Evolutionary conservation across 2,888 invertebrate genomes (phyloP).

Genomic region (Panzeria rudis): DNA sequence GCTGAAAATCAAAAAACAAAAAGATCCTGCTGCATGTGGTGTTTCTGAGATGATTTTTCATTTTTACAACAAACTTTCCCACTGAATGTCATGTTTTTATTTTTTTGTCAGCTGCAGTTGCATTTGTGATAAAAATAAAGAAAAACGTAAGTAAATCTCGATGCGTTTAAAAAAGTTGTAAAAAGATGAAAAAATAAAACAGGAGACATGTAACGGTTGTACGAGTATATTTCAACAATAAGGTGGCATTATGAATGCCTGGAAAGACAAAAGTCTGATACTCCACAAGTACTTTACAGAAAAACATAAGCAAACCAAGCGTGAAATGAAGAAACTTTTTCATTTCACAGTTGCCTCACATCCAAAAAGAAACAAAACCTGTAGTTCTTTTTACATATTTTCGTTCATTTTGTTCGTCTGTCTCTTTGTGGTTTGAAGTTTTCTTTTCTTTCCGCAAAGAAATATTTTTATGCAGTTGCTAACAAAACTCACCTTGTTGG

Average conservation of each 20-base stretch:
- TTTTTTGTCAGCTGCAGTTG: neutral
- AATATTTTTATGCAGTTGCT: constrained; percentile 25
- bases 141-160: constrained; percentile 44
- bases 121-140: constrained; percentile 28
- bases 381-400: constrained; percentile 28
- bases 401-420: neutral
- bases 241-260: constrained; percentile 40
- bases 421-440: constrained; percentile 22
- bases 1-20: constrained; percentile 20
- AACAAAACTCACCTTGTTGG: constrained; percentile 86
- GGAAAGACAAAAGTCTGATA: constrained; percentile 62
- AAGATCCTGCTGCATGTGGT: constrained; percentile 44
- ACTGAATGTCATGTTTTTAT: constrained; percentile 57
- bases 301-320: constrained; percentile 75
- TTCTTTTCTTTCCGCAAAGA: constrained; percentile 21
- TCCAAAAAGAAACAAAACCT: constrained; percentile 19
- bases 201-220: constrained; percentile 58
- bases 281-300: constrained; percentile 5
- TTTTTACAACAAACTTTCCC: constrained; percentile 61
- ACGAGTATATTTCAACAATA: constrained; percentile 27
- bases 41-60: constrained; percentile 47
- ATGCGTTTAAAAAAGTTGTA: constrained; percentile 50
- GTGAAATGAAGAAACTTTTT: constrained; percentile 78
- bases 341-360: constrained; percentile 31
- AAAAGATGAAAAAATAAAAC: constrained; percentile 18